A percentile compares a stretch with the other conserved stretches of the same genome.
Conservation (phyloP, 2,888 invertebrate species). For the Orthosia gothica region DNA sequence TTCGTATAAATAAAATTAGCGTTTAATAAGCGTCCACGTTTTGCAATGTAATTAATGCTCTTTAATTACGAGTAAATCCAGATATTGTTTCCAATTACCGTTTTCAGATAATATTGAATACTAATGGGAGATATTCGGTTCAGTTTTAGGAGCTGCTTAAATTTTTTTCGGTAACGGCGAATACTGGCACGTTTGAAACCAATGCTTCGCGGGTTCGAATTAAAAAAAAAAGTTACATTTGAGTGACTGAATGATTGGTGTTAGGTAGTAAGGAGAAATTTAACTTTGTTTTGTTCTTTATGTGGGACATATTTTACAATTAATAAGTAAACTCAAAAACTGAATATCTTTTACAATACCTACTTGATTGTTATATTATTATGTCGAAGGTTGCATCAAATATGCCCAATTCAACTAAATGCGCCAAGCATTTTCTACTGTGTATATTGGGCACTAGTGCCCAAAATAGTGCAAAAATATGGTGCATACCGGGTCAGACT, state of each 20-base stretch:
- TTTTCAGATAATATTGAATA: not conserved
- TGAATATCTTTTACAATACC: too few relatives aligned
- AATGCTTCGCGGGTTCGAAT: not conserved
- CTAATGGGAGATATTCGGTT: not conserved
- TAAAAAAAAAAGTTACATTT: too few relatives aligned
- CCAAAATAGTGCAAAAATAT: too few relatives aligned
- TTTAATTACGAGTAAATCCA: not conserved
- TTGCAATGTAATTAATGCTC: not conserved
- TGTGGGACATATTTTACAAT: too few relatives aligned
- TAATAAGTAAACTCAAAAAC: too few relatives aligned
- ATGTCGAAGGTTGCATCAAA: too few relatives aligned
- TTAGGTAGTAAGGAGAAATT: not conserved
- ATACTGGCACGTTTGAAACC: not conserved
- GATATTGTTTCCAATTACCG: slow-evolving; percentile 3
- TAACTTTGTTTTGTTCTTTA: not conserved
- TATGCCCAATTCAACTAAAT: too few relatives aligned
- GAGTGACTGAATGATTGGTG: too few relatives aligned
- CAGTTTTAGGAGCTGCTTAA: not conserved
- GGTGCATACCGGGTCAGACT: too few relatives aligned
- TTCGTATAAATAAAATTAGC: not conserved
- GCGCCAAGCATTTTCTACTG: too few relatives aligned
- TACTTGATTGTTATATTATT: too few relatives aligned
- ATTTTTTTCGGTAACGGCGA: not conserved
- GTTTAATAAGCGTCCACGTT: not conserved
- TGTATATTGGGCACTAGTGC: too few relatives aligned